Percentiles rank a stretch among this genome's conserved stretches.
Evolutionary conservation across 2,797 vertebrate genomes (phyloP).

Genomic region (Rhinogobio ventralis): DNA sequence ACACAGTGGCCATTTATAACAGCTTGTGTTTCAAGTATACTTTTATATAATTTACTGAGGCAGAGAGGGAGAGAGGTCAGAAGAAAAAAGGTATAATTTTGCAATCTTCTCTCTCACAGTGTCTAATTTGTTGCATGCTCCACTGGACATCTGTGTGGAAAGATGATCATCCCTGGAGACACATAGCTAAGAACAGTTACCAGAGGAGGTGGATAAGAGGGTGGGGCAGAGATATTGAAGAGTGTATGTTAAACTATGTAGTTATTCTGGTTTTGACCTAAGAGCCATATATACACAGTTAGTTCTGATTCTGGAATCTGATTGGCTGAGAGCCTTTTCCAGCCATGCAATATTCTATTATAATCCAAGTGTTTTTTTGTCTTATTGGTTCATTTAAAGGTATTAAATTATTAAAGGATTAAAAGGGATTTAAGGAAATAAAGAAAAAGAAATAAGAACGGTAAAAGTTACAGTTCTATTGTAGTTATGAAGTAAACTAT

Average conservation of each 20-base stretch:
- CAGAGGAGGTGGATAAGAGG: conserved; percentile 70
- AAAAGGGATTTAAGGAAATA: no score
- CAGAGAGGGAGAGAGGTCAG: conserved; percentile 48
- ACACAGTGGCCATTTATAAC: conserved; percentile 44
- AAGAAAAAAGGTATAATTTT: conserved; percentile 81
- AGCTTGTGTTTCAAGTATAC: conserved; percentile 69
- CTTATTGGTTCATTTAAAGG: no score
- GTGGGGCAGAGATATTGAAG: neutral
- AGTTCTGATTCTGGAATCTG: neutral
- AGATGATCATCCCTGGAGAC: conserved; percentile 77
- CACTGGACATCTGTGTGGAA: conserved; percentile 83
- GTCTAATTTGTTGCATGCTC: conserved; percentile 82
- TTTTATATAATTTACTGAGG: conserved; percentile 70
- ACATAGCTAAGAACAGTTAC: conserved; percentile 76
- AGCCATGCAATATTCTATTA: no score
- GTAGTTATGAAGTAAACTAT: no score
- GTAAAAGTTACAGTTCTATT: no score
- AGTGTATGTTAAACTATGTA: conserved; percentile 43
- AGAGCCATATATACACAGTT: neutral
- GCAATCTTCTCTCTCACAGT: conserved; percentile 75
- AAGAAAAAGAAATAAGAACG: no score
- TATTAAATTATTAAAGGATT: no score
- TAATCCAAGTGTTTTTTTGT: no score
- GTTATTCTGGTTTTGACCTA: conserved; percentile 61
- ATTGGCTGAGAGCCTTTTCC: neutral